Evolutionary conservation across 2,113 vertebrate genomes (phyloP).

Genomic region (Syngnathus typhle): DNA sequence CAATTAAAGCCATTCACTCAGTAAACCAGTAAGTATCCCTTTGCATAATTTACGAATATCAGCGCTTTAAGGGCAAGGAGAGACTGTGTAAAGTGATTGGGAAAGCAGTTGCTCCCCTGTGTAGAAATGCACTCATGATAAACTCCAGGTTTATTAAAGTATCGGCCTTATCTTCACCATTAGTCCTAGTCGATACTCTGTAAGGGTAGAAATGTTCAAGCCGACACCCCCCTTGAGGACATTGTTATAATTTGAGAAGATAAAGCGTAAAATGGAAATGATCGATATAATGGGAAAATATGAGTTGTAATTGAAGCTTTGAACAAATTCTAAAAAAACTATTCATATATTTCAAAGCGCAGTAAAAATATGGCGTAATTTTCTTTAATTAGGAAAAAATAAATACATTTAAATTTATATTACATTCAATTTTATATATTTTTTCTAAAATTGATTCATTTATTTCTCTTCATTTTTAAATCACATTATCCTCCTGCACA

Average conservation of each 20-base stretch:
- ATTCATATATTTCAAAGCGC: background rate
- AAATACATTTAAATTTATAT: no score
- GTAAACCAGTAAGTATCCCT: constrained; percentile 86
- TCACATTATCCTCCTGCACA: background rate
- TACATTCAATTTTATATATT: background rate
- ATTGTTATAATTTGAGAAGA: constrained; percentile 23
- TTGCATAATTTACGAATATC: constrained; percentile 76
- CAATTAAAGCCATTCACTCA: constrained; percentile 80
- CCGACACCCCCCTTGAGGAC: background rate
- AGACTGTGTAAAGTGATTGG: constrained; percentile 9
- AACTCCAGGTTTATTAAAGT: constrained; percentile 52
- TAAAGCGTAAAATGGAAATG: constrained; percentile 27
- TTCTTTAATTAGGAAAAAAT: no score
- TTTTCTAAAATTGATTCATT: background rate
- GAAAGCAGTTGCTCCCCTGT: constrained; percentile 61
- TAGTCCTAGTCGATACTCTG: constrained; percentile 36
- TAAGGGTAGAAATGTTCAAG: background rate
- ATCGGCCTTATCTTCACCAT: constrained; percentile 44
- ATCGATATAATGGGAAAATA: constrained; percentile 26
- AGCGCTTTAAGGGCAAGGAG: constrained; percentile 39
- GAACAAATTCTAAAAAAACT: background rate
- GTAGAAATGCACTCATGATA: constrained; percentile 64
- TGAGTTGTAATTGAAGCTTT: constrained; percentile 18
- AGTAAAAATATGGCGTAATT: background rate
- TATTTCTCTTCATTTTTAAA: background rate